phyloP scores from a whole-genome alignment of 2,797 vertebrate genomes.

The Adelosebastes latens region DNA sequence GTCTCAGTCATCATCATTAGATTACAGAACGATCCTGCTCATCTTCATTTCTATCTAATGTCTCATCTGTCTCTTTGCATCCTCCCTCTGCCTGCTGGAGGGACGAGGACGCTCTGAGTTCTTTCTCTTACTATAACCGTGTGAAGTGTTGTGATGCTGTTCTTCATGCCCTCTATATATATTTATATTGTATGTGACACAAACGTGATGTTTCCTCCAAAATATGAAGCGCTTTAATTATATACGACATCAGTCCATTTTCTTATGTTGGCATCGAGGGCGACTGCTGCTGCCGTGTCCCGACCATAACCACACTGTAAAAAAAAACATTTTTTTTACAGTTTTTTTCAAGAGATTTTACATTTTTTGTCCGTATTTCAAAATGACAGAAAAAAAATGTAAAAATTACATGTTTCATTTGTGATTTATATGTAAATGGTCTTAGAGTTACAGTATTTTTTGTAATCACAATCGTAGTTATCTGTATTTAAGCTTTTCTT shows the following conservation, averaged over 20 bases:
- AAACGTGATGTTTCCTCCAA: not conserved
- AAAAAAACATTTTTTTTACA: no score
- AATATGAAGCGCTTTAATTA: not conserved
- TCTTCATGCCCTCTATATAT: not conserved
- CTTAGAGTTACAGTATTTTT: no score
- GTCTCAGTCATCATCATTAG: conserved; percentile 58
- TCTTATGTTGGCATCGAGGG: not conserved
- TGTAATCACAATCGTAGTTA: no score
- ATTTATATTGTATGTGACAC: not conserved
- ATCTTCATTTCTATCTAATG: conserved; percentile 51
- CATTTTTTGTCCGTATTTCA: no score
- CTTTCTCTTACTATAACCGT: not conserved
- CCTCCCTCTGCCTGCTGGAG: conserved; percentile 1
- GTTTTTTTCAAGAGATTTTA: no score
- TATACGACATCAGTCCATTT: no score
- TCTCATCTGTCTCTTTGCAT: conserved; percentile 55
- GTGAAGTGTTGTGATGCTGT: not conserved
- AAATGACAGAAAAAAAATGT: no score
- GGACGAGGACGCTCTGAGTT: not conserved
- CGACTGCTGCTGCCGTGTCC: no score
- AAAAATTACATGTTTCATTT: no score
- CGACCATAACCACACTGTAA: not conserved
- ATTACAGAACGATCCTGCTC: conserved; percentile 57
- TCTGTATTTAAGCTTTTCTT: no score
- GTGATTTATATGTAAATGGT: no score